Percentiles rank a stretch among this genome's conserved stretches.
These are phyloP conservation scores for Molossus alvarezi DNA, from an alignment of 2,797 vertebrate genomes.

Conservation along the genomic window DNA sequence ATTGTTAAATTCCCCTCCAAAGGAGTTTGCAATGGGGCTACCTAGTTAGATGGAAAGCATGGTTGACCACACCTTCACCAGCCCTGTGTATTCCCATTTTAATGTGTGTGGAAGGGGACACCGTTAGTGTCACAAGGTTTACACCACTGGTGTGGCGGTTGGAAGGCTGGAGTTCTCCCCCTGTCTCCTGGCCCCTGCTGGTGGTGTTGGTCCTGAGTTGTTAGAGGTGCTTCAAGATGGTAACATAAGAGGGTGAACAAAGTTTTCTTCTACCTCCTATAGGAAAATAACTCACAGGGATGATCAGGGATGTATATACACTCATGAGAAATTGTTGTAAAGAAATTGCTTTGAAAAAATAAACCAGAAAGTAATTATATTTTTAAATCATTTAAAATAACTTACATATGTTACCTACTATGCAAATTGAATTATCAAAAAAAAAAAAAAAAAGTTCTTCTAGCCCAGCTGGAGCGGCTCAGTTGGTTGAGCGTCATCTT, in stretches of 20 bases:
- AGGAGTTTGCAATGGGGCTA: neutral
- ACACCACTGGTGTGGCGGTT: accelerated
- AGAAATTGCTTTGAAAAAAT: conserved; percentile 67
- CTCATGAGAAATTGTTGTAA: conserved; percentile 5
- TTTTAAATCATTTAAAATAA: conserved; percentile 40
- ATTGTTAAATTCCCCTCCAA: neutral
- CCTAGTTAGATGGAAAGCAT: neutral
- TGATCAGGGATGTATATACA: neutral
- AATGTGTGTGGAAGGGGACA: neutral
- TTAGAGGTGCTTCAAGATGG: too few relatives aligned
- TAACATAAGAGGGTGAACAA: neutral
- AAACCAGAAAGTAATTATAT: conserved; percentile 38
- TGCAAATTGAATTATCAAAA: neutral
- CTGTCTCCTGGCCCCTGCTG: neutral
- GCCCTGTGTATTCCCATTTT: neutral
- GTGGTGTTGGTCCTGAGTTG: neutral
- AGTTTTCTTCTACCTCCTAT: neutral
- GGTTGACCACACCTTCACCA: neutral
- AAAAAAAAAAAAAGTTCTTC: too few relatives aligned
- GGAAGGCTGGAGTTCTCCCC: neutral
- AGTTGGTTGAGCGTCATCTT: too few relatives aligned
- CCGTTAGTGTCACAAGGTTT: neutral
- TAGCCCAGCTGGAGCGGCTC: too few relatives aligned
- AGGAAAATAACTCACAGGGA: neutral
- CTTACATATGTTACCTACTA: neutral